Conservation (phyloP, 2,888 invertebrate species). For the Callinectes sapidus region DNA sequence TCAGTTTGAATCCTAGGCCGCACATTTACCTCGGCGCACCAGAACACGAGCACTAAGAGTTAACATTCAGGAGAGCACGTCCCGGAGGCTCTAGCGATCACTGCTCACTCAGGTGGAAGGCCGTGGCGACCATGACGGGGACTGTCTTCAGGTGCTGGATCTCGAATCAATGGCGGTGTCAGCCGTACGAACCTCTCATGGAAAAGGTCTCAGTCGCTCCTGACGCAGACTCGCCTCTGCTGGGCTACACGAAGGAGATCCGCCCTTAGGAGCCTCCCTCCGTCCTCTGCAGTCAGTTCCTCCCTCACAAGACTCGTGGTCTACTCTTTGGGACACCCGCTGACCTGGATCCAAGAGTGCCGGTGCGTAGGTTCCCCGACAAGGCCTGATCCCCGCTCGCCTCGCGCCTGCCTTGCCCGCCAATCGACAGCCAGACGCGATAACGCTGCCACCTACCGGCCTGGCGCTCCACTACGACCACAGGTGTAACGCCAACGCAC, state of each 20-base stretch:
- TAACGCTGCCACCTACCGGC: constrained; percentile 68
- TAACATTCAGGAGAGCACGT: constrained; percentile 53
- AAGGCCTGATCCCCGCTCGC: constrained; percentile 61
- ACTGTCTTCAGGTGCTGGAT: constrained; percentile 48
- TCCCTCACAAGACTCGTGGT: constrained; percentile 22
- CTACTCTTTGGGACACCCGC: constrained; percentile 34
- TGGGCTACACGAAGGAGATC: not conserved
- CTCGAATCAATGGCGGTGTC: constrained; percentile 60
- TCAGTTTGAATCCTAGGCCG: constrained; percentile 95
- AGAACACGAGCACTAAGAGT: constrained; percentile 53
- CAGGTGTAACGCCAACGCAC: constrained; percentile 69
- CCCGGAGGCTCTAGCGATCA: constrained; percentile 19
- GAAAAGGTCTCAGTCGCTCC: constrained; percentile 23
- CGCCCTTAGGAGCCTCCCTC: not conserved
- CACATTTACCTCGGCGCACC: constrained; percentile 84
- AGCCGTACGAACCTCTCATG: constrained; percentile 47
- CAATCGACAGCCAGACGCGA: constrained; percentile 65
- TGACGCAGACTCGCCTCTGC: constrained; percentile 7
- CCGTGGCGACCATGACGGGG: constrained; percentile 54
- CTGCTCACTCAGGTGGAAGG: constrained; percentile 38
- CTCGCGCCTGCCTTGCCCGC: constrained; percentile 66
- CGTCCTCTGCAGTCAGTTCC: not conserved
- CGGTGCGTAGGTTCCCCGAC: constrained; percentile 56
- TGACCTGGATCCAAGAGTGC: constrained; percentile 65
- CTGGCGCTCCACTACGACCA: constrained; percentile 57